Base-by-base conservation (phyloP, 2,797 vertebrate genomes). In the Diplodus sargus region DNA sequence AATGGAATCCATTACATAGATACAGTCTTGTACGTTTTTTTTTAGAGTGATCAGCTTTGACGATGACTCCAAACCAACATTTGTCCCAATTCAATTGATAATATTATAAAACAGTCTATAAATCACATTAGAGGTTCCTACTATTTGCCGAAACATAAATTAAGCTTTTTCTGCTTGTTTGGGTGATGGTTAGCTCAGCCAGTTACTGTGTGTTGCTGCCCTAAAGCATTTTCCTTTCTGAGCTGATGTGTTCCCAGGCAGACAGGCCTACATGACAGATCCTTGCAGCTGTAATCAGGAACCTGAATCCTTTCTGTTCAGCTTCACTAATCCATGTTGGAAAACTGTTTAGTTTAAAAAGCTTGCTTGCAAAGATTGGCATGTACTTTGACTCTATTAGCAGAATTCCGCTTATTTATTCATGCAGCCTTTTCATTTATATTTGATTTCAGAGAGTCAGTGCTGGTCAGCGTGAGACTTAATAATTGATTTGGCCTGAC, bases 381-480 rank as follows among this genome's bases (percentile, higher is more conserved):
- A 5, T 52, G 67, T 22, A 62, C 63, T 87, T 77, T 82, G 61
- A 75, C 82, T 69, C 58, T 64, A 70, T 84, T 79, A 74, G 76
- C 65, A 11, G 45, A 61, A 62, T 39, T 58, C n/a, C 15, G 23
- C 58, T 88, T 5, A 78, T 58, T 82, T 78, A 86, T 69, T 89
- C 17, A 62, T 75, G 65, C n/a, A 3, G 45, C 18, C 30, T 75
- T 73, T 82, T 87, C 72, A 86, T 89, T 73, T 69, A 81, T 90
- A 83, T 87, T 85, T 85, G 52, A 90, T 77, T 74, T 68, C 63
- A 88, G 75, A 80, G 62, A 75, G 79, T 81, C 75, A 23, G 9
- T 25, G 63, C 57, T 43, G 85, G 85, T 86, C 86, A 89, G 69
- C 52, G 12, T 25, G 25, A 68, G 60, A 76, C 73, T 85, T 70